phyloP scores from a whole-genome alignment of 2,113 vertebrate species.

The Porphyrio hochstetteri region DNA sequence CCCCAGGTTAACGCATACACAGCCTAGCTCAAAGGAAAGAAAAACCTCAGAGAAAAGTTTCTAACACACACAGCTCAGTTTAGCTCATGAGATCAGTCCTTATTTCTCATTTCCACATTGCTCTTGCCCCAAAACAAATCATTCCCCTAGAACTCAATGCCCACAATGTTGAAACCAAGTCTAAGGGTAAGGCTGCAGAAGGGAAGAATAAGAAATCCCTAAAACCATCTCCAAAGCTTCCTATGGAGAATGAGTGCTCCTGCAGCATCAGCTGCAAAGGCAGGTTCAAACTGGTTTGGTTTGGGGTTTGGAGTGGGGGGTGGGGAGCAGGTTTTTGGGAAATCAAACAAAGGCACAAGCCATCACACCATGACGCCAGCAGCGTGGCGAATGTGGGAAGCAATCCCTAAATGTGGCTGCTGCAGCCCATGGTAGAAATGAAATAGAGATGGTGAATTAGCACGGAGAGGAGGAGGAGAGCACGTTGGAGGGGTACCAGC shows the following conservation, averaged over 20 bases:
- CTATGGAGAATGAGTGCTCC: neutral
- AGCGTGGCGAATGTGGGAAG: neutral
- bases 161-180: fast-evolving
- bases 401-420: neutral
- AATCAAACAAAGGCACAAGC: neutral
- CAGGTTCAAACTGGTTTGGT: neutral
- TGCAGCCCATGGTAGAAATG: neutral
- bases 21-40: neutral
- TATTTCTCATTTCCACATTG: neutral
- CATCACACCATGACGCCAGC: neutral
- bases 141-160: neutral
- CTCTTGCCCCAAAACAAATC: neutral
- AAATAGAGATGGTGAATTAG: neutral
- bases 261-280: neutral
- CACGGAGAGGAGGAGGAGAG: neutral
- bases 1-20: neutral
- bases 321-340: neutral
- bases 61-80: neutral
- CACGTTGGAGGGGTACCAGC: neutral
- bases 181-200: neutral
- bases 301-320: neutral
- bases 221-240: neutral
- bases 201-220: neutral
- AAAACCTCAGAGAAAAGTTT: neutral
- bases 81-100: neutral